These are phyloP conservation scores for Phrynosoma platyrhinos DNA, from an alignment of 2,113 vertebrate genomes.

Conservation along the genomic window DNA sequence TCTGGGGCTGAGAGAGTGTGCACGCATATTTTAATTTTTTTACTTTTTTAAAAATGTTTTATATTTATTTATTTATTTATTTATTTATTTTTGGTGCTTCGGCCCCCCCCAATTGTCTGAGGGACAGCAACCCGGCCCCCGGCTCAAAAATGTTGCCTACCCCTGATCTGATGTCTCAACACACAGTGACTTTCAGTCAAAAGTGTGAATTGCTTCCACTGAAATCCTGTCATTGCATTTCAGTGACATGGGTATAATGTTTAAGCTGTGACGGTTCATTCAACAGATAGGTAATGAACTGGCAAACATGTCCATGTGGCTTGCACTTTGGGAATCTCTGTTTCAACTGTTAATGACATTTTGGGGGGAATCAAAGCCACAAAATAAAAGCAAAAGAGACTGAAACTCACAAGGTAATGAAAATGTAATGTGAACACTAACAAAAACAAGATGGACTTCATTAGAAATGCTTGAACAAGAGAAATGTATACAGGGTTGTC, in stretches of 20 bases:
- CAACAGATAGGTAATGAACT: neutral
- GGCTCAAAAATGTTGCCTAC: no score
- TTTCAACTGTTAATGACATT: constrained; percentile 33
- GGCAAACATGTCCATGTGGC: no score
- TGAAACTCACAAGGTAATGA: neutral
- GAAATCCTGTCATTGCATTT: neutral
- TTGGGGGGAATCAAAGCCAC: constrained; percentile 15
- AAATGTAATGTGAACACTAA: neutral
- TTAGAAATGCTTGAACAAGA: neutral
- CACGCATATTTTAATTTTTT: no score
- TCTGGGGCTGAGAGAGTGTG: no score
- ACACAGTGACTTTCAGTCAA: neutral
- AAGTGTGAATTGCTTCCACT: neutral
- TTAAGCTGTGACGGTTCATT: neutral
- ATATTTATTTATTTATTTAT: no score
- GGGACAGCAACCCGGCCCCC: no score
- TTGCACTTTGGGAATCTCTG: neutral
- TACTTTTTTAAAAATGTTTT: no score
- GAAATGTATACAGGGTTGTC: no score
- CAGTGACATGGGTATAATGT: neutral
- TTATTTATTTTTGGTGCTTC: no score
- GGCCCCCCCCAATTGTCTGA: no score
- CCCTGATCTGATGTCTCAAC: neutral
- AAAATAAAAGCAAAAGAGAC: neutral
- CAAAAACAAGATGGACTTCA: neutral